Conservation (phyloP, 2,113 vertebrate genomes). For the Chroicocephalus ridibundus region DNA sequence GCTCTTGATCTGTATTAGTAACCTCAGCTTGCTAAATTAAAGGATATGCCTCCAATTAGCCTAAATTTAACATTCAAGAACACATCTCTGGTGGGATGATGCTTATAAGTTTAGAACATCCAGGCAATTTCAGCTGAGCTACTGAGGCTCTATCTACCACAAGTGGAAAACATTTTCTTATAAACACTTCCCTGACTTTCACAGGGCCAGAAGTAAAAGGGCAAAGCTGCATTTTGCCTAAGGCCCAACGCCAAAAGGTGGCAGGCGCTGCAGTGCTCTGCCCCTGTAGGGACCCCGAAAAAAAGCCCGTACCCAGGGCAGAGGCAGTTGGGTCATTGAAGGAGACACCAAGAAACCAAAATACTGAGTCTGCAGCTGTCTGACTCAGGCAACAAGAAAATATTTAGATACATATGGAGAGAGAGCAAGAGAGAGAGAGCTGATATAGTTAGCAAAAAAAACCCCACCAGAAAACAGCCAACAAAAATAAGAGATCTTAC, state of each 20-base stretch:
- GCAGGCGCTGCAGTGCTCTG: neutral
- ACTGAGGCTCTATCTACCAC: neutral
- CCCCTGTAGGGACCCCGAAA: neutral
- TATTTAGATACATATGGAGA: neutral
- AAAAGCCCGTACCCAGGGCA: neutral
- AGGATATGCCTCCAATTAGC: conserved; percentile 66
- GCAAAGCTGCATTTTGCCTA: neutral
- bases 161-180: conserved; percentile 22
- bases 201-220: neutral
- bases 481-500: neutral
- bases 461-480: neutral
- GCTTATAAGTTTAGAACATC: conserved; percentile 56
- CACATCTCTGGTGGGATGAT: conserved; percentile 50
- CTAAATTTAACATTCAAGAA: conserved; percentile 68
- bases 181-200: conserved; percentile 4
- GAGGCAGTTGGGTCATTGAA: neutral
- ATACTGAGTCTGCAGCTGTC: neutral
- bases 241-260: neutral
- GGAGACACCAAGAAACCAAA: neutral
- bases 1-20: conserved; percentile 68
- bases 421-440: accelerated
- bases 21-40: conserved; percentile 67
- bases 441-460: neutral
- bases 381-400: neutral
- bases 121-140: conserved; percentile 40